These are phyloP conservation scores for Agrochola circellaris DNA, from an alignment of 2,888 invertebrate species.

Conservation along the genomic window DNA sequence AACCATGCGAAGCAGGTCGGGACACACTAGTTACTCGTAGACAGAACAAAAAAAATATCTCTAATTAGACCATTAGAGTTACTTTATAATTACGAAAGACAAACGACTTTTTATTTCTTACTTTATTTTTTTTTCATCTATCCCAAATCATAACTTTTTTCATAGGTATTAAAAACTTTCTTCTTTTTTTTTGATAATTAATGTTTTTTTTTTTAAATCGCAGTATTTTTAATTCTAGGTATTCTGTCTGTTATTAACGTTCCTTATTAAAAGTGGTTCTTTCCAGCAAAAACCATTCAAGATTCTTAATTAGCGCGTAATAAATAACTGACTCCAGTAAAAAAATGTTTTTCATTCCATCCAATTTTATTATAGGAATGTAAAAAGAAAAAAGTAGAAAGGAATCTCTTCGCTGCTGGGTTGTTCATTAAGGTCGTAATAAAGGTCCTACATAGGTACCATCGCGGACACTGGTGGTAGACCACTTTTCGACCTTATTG, in stretches of 20 bases:
- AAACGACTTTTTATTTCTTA: too few species aligned
- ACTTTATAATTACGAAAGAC: too few species aligned
- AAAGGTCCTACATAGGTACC: not conserved
- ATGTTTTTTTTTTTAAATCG: not conserved
- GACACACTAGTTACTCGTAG: too few species aligned
- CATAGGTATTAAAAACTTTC: not conserved
- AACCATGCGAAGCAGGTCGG: too few species aligned
- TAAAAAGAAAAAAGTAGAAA: not conserved
- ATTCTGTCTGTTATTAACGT: not conserved
- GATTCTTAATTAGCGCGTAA: conserved; percentile 4
- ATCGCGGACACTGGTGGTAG: too few species aligned
- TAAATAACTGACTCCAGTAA: not conserved
- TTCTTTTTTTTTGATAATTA: not conserved
- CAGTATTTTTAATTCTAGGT: not conserved
- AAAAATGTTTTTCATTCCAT: conserved; percentile 12
- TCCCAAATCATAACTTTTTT: not conserved
- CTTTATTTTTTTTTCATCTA: not conserved
- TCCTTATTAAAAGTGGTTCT: conserved; percentile 3
- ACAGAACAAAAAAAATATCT: too few species aligned
- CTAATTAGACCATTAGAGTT: too few species aligned
- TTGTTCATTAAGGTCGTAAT: conserved; percentile 1
- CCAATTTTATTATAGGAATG: not conserved
- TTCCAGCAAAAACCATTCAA: not conserved
- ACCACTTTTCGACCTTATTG: too few species aligned
- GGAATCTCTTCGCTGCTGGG: not conserved